Evolutionary conservation across 2,113 vertebrate species (phyloP).

Genomic region (Benitochromis conjunctus): DNA sequence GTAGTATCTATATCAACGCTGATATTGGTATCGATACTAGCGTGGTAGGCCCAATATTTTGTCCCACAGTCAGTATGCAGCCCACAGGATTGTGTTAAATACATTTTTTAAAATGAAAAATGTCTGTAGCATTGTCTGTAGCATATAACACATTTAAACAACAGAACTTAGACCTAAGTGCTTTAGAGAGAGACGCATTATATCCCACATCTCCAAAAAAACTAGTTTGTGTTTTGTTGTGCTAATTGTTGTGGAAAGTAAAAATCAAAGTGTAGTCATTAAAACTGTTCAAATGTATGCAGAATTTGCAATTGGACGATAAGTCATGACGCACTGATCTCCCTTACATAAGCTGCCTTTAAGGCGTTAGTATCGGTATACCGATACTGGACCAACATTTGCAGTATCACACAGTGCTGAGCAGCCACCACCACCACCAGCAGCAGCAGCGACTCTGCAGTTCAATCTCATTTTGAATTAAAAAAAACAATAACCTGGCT

Average conservation of each 20-base stretch:
- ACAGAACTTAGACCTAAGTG: neutral
- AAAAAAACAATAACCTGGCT: conserved; percentile 46
- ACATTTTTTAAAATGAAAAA: neutral
- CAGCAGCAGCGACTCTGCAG: neutral
- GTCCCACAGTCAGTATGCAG: neutral
- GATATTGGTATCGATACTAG: neutral
- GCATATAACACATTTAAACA: neutral
- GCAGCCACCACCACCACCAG: neutral
- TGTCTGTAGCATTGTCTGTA: too few relatives aligned
- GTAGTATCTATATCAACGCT: neutral
- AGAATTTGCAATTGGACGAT: neutral
- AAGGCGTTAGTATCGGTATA: neutral
- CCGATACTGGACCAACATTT: neutral
- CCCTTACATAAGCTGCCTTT: neutral
- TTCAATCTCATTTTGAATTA: conserved; percentile 27
- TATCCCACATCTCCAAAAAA: neutral
- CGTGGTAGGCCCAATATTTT: neutral
- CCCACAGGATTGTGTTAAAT: neutral
- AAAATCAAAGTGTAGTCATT: neutral
- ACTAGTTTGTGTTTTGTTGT: neutral
- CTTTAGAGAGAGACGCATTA: neutral
- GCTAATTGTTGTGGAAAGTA: neutral
- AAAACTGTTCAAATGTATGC: neutral
- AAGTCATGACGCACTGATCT: neutral
- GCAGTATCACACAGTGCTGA: neutral